Evolutionary conservation across 2,113 vertebrate species (phyloP).

Genomic region (Phrynosoma platyrhinos): DNA sequence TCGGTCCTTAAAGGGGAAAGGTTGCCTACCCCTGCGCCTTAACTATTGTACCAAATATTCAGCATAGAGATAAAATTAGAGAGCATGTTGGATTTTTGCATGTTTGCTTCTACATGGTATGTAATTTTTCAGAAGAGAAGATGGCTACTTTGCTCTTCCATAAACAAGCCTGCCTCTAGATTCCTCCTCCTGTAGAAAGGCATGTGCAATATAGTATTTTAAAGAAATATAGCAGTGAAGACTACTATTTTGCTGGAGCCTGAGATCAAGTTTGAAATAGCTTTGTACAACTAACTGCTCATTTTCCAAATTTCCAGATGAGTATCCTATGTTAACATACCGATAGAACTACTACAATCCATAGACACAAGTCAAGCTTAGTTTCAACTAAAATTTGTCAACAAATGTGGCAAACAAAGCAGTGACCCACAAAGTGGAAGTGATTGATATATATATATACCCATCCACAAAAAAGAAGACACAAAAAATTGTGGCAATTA

Average conservation of each 20-base stretch:
- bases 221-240: neutral
- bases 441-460: too few relatives aligned
- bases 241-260: neutral
- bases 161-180: neutral
- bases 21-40: too few relatives aligned
- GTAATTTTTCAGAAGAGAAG: neutral
- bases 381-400: too few relatives aligned
- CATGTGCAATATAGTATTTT: neutral
- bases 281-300: neutral
- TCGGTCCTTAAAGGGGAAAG: too few relatives aligned
- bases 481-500: too few relatives aligned
- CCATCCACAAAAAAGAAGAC: too few relatives aligned
- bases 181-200: neutral
- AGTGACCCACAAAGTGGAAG: too few relatives aligned
- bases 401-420: too few relatives aligned
- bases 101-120: neutral
- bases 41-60: neutral
- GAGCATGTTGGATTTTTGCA: neutral
- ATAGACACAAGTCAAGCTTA: too few relatives aligned
- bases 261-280: neutral
- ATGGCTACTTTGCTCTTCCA: neutral
- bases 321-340: too few relatives aligned
- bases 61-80: neutral
- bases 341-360: too few relatives aligned
- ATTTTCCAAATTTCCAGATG: too few relatives aligned